A percentile compares a stretch with the other conserved stretches of the same genome.
phyloP scores from a whole-genome alignment of 2,888 invertebrate species.

The Tipula unca region DNA sequence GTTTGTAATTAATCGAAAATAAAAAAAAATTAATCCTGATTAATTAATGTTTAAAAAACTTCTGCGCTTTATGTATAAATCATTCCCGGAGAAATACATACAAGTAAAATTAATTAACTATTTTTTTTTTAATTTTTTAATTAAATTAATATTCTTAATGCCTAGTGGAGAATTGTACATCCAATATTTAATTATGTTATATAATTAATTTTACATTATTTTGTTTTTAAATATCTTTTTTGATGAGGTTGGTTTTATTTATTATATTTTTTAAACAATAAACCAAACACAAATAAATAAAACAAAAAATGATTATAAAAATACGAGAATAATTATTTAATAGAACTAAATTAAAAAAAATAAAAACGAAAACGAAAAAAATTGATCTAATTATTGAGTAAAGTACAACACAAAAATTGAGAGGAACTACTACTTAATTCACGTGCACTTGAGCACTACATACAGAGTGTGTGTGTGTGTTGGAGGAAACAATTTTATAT shows the following conservation, averaged over 20 bases:
- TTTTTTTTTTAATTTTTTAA: background rate
- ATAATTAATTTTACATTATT: background rate
- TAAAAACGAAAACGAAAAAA: background rate
- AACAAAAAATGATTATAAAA: background rate
- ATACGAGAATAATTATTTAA: background rate
- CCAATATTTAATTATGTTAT: background rate
- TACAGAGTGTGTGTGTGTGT: background rate
- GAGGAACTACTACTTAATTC: background rate
- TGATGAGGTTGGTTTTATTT: background rate
- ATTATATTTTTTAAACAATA: background rate
- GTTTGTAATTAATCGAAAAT: background rate
- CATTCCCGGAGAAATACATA: background rate
- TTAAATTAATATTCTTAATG: background rate
- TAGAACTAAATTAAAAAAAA: background rate
- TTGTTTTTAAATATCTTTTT: background rate
- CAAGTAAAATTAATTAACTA: background rate
- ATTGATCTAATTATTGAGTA: background rate
- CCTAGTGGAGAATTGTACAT: background rate
- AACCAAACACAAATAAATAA: background rate
- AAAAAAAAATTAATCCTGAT: background rate
- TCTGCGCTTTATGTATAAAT: background rate
- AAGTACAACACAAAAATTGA: slow-evolving; percentile 4
- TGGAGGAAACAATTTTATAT: background rate
- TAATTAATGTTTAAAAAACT: background rate
- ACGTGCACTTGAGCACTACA: background rate